Percentiles rank a stretch among this genome's conserved stretches.
Conservation (phyloP, 2,888 invertebrate species). For the Drosophila mayaguana region DNA sequence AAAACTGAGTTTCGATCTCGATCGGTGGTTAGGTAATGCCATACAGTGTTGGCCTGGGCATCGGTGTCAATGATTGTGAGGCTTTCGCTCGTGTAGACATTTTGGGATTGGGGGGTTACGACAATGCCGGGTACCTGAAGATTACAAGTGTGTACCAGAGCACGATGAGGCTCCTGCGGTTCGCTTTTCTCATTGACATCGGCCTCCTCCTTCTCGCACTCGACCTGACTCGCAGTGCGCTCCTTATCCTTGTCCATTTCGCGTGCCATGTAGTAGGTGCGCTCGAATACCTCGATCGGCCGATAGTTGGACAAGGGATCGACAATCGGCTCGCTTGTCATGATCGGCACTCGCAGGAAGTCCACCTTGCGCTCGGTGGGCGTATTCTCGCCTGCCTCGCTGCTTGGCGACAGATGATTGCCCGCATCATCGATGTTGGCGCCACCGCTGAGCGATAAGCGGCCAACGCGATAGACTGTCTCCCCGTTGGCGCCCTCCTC, state of each 20-base stretch:
- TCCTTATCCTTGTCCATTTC: constrained; percentile 77
- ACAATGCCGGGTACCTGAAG: constrained; percentile 83
- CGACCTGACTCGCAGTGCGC: constrained; percentile 46
- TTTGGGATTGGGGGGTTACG: constrained; percentile 76
- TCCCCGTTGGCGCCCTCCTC: constrained; percentile 78
- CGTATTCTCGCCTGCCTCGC: constrained; percentile 62
- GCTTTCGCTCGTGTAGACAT: constrained; percentile 86
- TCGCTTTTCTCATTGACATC: constrained; percentile 40
- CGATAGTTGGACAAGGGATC: constrained; percentile 83
- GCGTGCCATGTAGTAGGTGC: constrained; percentile 83
- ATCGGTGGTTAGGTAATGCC: neutral
- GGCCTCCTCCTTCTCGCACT: constrained; percentile 51
- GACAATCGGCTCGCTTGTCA: constrained; percentile 78
- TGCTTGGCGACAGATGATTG: constrained; percentile 73
- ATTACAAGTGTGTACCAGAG: constrained; percentile 75
- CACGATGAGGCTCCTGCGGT: constrained; percentile 20
- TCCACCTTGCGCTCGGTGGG: constrained; percentile 75
- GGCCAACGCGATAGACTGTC: constrained; percentile 73
- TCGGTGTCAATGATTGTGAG: constrained; percentile 89
- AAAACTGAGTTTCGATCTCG: neutral
- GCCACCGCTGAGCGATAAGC: constrained; percentile 82
- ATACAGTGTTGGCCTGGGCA: constrained; percentile 78
- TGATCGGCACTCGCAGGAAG: constrained; percentile 82
- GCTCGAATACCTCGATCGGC: constrained; percentile 84
- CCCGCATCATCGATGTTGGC: constrained; percentile 82